Evolutionary conservation across 2,797 vertebrate species (phyloP), one percentile per base, ranked within the genome.

Genomic region (Catostomus latipinnis): DNA sequence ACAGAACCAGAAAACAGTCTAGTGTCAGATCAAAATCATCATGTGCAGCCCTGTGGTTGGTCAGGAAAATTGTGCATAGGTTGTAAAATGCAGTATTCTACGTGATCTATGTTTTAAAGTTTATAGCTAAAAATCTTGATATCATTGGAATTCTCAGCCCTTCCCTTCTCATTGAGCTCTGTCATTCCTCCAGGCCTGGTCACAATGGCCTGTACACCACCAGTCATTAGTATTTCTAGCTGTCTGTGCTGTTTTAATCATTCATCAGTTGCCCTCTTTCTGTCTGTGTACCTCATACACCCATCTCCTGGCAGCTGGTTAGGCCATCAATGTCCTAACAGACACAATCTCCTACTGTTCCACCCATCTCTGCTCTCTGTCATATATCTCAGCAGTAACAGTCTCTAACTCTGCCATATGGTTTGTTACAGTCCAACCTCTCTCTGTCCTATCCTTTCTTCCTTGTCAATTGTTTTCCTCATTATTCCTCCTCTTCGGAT

Each of bases 401-500:
- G 57, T 60, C 18, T 58, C 6, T n/a, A 48, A 61, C 62, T 65
- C 34, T 66, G 62, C n/a, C 12, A 56, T 18, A 46, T 67, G 43
- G 16, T 46, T 63, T 45, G 49, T 11, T 57, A 76, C 4, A 12
- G 8, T 76, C 53, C 16, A 34, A 49, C 7, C 43, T 53, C 4
- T 66, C 50, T 62, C 18, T 74, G 48, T 14, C 9, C 34, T 34
- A 34, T 34, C 14, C 43, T 53, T 16, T 18, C 22, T 62, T 62
- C 43, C 2, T 48, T 60, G 70, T 72, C 45, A 14, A 60, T 72
- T 72, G 71, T 58, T 68, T 58, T 68, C 52, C 63, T 76, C 45
- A 14, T 76, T 67, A 58, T 56, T 69, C 16, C 13, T 56, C 6
- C 8, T 61, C 10, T 43, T 76, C 46, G 54, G n/a, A 61, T 50